phyloP scores from a whole-genome alignment of 2,113 vertebrate species.

The Leptobrachium ailaonicum region DNA sequence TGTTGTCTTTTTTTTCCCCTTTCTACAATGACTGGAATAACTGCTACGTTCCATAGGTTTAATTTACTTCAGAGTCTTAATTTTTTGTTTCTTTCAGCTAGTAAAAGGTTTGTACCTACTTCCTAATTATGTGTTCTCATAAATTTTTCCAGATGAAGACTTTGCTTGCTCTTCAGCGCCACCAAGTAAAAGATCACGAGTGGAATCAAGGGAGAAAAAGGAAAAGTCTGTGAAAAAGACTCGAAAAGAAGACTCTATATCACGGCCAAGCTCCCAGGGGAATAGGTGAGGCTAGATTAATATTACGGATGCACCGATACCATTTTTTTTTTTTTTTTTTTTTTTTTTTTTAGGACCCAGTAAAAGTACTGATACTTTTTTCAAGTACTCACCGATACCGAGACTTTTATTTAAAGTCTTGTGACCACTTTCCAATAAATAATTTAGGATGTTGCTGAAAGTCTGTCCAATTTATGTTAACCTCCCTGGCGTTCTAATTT shows the following conservation, averaged over 20 bases:
- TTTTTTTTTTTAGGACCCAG: background rate
- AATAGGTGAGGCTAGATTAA: conserved; percentile 7
- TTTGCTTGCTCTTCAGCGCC: conserved; percentile 24
- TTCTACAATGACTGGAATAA: background rate
- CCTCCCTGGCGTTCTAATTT: too few relatives aligned
- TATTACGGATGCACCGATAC: too few relatives aligned
- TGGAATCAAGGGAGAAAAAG: conserved; percentile 29
- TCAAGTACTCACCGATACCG: too few relatives aligned
- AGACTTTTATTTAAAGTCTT: too few relatives aligned
- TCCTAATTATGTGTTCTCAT: background rate
- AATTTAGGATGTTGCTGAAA: too few relatives aligned
- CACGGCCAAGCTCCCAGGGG: background rate
- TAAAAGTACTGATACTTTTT: too few relatives aligned
- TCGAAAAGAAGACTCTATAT: background rate
- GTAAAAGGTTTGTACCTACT: background rate
- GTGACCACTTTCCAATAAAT: too few relatives aligned
- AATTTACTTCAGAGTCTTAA: background rate
- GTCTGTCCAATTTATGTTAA: too few relatives aligned
- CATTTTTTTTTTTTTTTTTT: background rate
- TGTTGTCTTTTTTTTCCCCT: too few relatives aligned
- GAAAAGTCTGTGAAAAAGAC: conserved; percentile 23
- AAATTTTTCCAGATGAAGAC: conserved; percentile 10
- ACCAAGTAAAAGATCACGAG: conserved; percentile 30
- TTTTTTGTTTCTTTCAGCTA: background rate
- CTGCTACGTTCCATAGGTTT: background rate